Evolutionary conservation across 2,888 invertebrate genomes (phyloP).

Genomic region (Lithophane leautieri): DNA sequence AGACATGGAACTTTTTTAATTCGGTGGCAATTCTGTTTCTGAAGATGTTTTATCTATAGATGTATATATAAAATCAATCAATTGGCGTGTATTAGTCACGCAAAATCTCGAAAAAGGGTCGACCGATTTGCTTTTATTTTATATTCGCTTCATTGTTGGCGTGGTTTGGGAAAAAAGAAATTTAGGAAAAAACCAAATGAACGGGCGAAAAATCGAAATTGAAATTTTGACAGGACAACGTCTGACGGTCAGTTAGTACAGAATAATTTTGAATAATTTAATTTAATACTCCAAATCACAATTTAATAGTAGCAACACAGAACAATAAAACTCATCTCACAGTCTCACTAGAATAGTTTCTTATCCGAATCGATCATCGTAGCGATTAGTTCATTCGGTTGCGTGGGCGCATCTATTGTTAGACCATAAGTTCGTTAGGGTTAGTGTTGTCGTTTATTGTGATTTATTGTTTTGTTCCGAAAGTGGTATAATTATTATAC

Average conservation of each 20-base stretch:
- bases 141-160: too few species aligned
- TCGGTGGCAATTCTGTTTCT: not conserved
- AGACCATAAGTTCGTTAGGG: conserved; percentile 61
- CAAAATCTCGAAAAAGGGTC: too few species aligned
- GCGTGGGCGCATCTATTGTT: conserved; percentile 71
- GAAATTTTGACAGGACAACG: too few species aligned
- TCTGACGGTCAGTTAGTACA: not conserved
- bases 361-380: conserved; percentile 63
- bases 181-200: too few species aligned
- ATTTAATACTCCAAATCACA: conserved; percentile 2
- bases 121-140: too few species aligned
- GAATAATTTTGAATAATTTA: not conserved
- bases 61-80: too few species aligned
- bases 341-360: conserved; percentile 47
- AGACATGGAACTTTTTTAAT: not conserved
- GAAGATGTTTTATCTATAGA: too few species aligned
- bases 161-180: too few species aligned
- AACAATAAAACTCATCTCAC: conserved; percentile 54
- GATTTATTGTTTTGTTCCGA: conserved; percentile 51
- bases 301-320: conserved; percentile 34
- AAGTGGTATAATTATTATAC: conserved; percentile 10
- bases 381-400: conserved; percentile 64
- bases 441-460: conserved; percentile 61
- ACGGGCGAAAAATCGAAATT: too few species aligned
- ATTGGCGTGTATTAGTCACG: too few species aligned